These are phyloP conservation scores for Conistra vaccinii DNA, from an alignment of 2,888 invertebrate species.

Conservation along the genomic window DNA sequence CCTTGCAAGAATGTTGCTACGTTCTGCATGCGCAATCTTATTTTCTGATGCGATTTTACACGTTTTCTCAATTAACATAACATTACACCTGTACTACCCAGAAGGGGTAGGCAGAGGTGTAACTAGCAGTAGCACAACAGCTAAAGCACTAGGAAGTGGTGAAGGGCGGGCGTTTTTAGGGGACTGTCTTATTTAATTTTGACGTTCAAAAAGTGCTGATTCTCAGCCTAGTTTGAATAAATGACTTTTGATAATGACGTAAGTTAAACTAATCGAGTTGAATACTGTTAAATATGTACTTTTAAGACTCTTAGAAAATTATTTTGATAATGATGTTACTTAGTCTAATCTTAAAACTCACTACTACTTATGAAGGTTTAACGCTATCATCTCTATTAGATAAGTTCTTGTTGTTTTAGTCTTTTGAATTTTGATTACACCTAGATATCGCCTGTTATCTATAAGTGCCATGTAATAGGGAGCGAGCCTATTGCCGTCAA, in stretches of 20 bases:
- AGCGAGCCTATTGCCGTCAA: too few species aligned
- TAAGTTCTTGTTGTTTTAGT: slow-evolving; percentile 44
- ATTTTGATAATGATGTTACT: slow-evolving; percentile 45
- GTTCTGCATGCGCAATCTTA: slow-evolving; percentile 10
- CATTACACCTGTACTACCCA: too few species aligned
- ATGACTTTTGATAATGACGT: too few species aligned
- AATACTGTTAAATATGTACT: neutral
- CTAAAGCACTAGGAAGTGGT: neutral
- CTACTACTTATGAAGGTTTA: slow-evolving; percentile 31
- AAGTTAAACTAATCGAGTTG: neutral
- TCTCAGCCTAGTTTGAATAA: neutral
- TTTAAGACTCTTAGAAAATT: slow-evolving; percentile 1
- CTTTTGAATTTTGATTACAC: too few species aligned
- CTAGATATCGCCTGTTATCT: too few species aligned
- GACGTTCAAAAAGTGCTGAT: neutral
- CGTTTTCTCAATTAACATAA: neutral
- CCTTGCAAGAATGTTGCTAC: neutral
- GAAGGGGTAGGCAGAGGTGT: too few species aligned
- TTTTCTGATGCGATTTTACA: neutral
- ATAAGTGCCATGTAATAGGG: too few species aligned
- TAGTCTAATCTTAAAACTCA: slow-evolving; percentile 28
- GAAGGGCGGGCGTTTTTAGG: neutral
- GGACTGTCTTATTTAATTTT: neutral
- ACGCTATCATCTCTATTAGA: slow-evolving; percentile 46
- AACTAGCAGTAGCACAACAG: too few species aligned